A percentile compares a stretch with the other conserved stretches of the same genome.
phyloP scores from a whole-genome alignment of 2,888 invertebrate genomes.

The Itoplectis maculator region DNA sequence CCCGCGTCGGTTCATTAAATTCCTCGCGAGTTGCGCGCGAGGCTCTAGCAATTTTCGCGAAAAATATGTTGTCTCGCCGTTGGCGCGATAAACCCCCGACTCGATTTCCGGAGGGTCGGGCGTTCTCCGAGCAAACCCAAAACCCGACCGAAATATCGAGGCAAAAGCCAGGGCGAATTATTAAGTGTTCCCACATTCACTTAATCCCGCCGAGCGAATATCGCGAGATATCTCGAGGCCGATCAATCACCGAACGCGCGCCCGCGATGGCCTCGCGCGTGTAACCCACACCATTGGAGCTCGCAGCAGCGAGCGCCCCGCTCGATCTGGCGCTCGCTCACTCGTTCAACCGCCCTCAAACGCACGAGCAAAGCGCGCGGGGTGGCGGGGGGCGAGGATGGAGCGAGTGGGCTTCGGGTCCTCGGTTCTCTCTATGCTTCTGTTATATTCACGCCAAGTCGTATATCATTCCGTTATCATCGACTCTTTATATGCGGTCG shows the following conservation, averaged over 20 bases:
- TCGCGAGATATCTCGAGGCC: slow-evolving; percentile 82
- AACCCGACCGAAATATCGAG: slow-evolving; percentile 20
- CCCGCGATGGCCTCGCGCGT: slow-evolving; percentile 63
- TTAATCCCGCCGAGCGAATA: slow-evolving; percentile 83
- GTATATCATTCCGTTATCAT: slow-evolving; percentile 85
- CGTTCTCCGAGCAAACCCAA: background rate
- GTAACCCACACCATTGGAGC: slow-evolving; percentile 65
- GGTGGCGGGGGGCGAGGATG: too few species aligned
- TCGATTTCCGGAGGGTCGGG: slow-evolving; percentile 61
- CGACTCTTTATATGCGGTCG: slow-evolving; percentile 85
- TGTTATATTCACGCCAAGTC: slow-evolving; percentile 83
- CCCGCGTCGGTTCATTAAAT: slow-evolving; percentile 76
- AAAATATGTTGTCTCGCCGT: slow-evolving; percentile 4
- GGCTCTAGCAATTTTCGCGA: slow-evolving; percentile 4
- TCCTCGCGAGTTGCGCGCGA: slow-evolving; percentile 59
- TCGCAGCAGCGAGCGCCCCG: slow-evolving; percentile 25
- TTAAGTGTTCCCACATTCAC: slow-evolving; percentile 81
- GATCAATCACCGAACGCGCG: slow-evolving; percentile 80
- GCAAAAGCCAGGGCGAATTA: slow-evolving; percentile 70
- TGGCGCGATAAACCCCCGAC: slow-evolving; percentile 43
- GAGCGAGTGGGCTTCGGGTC: slow-evolving; percentile 31
- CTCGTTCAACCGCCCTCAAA: slow-evolving; percentile 61
- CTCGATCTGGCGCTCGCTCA: slow-evolving; percentile 65
- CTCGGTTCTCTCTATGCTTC: slow-evolving; percentile 71
- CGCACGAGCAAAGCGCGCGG: slow-evolving; percentile 31